Evolutionary conservation across 2,113 vertebrate species (phyloP).

Genomic region (Eonycteris spelaea): DNA sequence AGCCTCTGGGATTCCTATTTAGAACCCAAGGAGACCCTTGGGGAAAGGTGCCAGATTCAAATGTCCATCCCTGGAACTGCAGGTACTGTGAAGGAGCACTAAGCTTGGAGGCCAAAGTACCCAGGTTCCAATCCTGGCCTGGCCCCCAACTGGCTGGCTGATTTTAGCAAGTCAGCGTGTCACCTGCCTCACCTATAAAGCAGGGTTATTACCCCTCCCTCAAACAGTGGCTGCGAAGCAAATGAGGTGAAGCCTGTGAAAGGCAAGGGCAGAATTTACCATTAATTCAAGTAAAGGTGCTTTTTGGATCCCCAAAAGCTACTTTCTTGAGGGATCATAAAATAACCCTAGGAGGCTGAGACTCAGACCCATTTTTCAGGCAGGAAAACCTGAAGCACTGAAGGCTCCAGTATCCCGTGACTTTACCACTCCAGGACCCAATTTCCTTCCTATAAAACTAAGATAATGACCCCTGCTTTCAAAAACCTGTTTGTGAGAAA

Average conservation of each 20-base stretch:
- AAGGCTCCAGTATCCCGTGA: background rate
- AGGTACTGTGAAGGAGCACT: background rate
- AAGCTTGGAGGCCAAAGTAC: background rate
- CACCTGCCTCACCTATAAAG: background rate
- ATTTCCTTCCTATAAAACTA: slow-evolving; percentile 13
- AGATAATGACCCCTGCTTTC: background rate
- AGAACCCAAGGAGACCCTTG: background rate
- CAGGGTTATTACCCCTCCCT: background rate
- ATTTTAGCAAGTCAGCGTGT: background rate
- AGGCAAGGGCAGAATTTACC: background rate
- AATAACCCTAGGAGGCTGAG: background rate
- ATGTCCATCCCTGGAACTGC: background rate
- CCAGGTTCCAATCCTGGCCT: background rate
- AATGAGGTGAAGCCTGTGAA: background rate
- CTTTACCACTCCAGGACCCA: background rate
- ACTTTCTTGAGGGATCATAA: background rate
- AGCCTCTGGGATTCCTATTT: background rate
- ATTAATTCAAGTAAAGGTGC: background rate
- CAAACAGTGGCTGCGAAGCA: background rate
- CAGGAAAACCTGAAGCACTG: background rate
- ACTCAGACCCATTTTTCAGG: background rate
- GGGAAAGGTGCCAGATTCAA: background rate
- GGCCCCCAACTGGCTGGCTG: background rate
- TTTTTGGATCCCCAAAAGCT: background rate
- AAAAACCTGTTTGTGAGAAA: background rate